phyloP scores from a whole-genome alignment of 2,888 invertebrate species.

The Tethea ocularis region DNA sequence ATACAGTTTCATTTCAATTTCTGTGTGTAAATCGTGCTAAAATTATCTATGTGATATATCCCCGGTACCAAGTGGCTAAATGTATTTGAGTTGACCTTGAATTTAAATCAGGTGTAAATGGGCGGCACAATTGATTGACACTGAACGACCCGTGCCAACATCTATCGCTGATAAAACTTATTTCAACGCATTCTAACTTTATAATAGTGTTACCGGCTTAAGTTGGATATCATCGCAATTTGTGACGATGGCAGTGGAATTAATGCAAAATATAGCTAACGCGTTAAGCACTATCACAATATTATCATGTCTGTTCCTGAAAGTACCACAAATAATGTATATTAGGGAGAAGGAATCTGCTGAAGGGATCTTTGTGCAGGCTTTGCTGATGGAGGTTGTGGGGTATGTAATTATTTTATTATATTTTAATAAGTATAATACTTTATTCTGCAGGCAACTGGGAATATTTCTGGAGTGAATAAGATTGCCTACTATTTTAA shows the following conservation, averaged over 20 bases:
- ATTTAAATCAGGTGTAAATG: conserved; percentile 34
- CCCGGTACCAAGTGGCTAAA: not conserved
- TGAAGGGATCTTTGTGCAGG: conserved; percentile 86
- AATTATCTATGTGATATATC: not conserved
- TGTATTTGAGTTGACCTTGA: conserved; percentile 37
- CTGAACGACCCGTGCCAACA: conserved; percentile 36
- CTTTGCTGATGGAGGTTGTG: conserved; percentile 87
- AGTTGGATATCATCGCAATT: not conserved
- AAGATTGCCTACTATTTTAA: too few relatives aligned
- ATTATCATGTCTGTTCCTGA: conserved; percentile 89
- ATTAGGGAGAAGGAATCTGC: conserved; percentile 86
- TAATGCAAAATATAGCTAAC: conserved; percentile 48
- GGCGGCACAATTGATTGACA: conserved; percentile 43
- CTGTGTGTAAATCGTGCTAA: not conserved
- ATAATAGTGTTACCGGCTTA: not conserved
- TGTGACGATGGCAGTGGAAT: conserved; percentile 40
- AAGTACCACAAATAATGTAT: conserved; percentile 92
- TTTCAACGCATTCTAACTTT: not conserved
- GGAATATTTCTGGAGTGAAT: not conserved
- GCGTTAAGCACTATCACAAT: conserved; percentile 89
- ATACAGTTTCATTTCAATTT: not conserved
- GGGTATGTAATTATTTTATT: conserved; percentile 82
- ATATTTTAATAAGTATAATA: not conserved
- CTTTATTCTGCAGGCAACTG: not conserved
- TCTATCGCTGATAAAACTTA: conserved; percentile 4